Evolutionary conservation across 2,113 vertebrate genomes (phyloP), one percentile per base, ranked within the genome.

Genomic region (Eidolon helvum): DNA sequence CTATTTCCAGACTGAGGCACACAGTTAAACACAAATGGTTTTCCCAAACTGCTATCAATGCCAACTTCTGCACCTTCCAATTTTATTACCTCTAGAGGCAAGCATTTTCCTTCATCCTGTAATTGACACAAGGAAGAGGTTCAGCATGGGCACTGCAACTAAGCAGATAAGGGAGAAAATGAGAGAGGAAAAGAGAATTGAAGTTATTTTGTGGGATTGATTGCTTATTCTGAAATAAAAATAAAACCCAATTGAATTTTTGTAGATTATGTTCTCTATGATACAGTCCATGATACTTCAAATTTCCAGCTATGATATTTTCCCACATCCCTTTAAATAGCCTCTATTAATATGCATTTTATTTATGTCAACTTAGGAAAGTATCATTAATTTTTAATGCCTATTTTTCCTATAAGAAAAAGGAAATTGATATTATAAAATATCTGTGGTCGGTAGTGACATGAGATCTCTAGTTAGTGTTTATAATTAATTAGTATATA

Each of bases 21-120:
- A 93, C 99, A 99, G 97, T 98, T 99, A 96, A 99, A 99, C 94
- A 99, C 99, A 98, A 99, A 99, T 0, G 99, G 99, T 98, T 99
- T 99, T 10, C 99, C 99, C 90, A 99, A 98, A 53, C 98, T 99
- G 14, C 93, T 94, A 61, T 99, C 99, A 0, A 97, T 89, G 45
- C 98, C 98, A 72, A 99, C 98, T 97, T 99, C 99, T 1, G 99
- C 99, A 50, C 99, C 99, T 97, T 99, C 99, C 91, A 99, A 95
- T 87, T 99, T 99, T 48, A 99, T 97, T 84, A 98, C 98, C 21
- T 98, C 98, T 71, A 99, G 68, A 12, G 99, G 98, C 28, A 80
- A 97, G 83, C 98, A 98, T 86, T 98, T 99, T 19, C 99, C 99
- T 99, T 99, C 99, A 95, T 99, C 99, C 99, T 99, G 95, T 5